Percentiles rank a stretch among this genome's conserved stretches.
These are phyloP conservation scores for Cremastobaeus sp. DNA, from an alignment of 2,888 invertebrate genomes.

Conservation along the genomic window DNA sequence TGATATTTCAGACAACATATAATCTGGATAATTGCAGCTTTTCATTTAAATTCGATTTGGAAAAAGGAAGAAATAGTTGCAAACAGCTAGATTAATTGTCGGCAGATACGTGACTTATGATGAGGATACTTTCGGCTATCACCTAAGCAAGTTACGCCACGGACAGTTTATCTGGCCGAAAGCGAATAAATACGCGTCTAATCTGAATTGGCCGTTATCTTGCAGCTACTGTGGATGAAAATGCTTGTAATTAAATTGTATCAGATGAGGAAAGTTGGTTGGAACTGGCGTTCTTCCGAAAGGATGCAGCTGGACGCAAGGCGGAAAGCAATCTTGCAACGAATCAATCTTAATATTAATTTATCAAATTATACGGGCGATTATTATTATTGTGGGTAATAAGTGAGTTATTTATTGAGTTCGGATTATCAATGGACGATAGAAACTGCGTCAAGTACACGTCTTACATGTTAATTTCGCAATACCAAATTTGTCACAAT, in stretches of 20 bases:
- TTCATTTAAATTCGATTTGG: no score
- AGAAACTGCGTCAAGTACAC: conserved; percentile 28
- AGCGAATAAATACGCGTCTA: conserved; percentile 37
- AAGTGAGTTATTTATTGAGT: conserved; percentile 31
- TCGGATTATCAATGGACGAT: conserved; percentile 36
- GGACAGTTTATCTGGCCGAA: conserved; percentile 25
- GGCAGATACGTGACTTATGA: conserved; percentile 8
- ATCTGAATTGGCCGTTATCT: conserved; percentile 47
- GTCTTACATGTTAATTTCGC: conserved; percentile 37
- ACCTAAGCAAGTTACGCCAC: conserved; percentile 27
- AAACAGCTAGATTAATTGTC: conserved; percentile 5
- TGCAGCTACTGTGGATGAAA: conserved; percentile 2
- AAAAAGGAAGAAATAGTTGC: neutral
- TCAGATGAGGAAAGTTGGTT: neutral
- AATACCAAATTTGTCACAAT: conserved; percentile 49
- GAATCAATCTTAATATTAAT: neutral
- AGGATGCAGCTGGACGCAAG: no score
- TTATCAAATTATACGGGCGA: conserved; percentile 7
- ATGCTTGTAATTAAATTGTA: conserved; percentile 27
- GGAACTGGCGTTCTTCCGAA: neutral
- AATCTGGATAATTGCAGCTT: no score
- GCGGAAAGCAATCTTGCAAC: neutral
- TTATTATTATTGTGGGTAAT: conserved; percentile 4
- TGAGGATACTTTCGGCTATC: conserved; percentile 15
- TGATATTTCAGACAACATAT: no score